Evolutionary conservation across 2,113 vertebrate genomes (phyloP), one percentile per base, ranked within the genome.

Genomic region (Aythya baeri): DNA sequence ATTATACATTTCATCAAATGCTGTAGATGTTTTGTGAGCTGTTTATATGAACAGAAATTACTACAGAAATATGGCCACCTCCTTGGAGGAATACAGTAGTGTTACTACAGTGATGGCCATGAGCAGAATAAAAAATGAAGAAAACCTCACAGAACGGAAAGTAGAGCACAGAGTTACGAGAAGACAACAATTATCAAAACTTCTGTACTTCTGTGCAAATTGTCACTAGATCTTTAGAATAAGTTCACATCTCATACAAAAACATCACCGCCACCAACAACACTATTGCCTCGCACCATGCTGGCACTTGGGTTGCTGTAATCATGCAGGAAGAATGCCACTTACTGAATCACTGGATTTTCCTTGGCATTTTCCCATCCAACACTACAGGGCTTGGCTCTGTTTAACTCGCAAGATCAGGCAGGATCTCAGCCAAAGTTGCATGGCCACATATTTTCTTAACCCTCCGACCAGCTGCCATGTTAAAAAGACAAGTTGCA

Each of bases 321-420:
- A 88, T 90, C 5, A 1, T 89, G 86, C 92, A 82, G 88, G 92
- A 96, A 93, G 90, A 50, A 75, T 94, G 94, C 90, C 88, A 82
- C 77, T 94, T 92, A 88, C 0, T 89, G 86, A 96, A 93, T 95
- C 92, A 76, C 92, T 95, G 92, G 94, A 95, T 96, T 96, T 93
- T 96, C 93, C 96, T 97, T 95, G 88, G 94, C 41, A 0, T 22
- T 91, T 96, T 95, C 94, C 93, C 93, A 79, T 96, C 92, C 77
- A 96, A 79, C 88, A 84, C 92, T 89, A 93, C 92, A 95, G 86
- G 88, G 86, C 94, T 94, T 97, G 96, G 94, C 94, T 82, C 77
- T 66, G 77, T 92, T 93, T 93, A 85, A 66, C 74, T 79, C 78
- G 20, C 70, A 84, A 84, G 94, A 94, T 96, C 92, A 93, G 77